phyloP scores from a whole-genome alignment of 1,140 invertebrate genomes.

The Leptinotarsa texana region DNA sequence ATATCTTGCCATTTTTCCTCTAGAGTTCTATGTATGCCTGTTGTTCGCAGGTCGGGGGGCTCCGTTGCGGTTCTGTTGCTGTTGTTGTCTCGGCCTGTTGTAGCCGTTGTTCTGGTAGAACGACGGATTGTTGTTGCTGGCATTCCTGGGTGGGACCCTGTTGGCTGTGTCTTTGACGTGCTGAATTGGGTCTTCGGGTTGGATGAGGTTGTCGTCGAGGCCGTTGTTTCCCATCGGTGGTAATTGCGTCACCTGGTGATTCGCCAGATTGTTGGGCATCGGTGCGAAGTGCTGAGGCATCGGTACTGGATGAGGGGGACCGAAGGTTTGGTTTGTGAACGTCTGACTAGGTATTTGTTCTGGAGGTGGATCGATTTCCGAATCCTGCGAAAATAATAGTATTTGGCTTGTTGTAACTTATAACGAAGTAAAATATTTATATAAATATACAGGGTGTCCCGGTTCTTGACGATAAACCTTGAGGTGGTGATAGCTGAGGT shows the following conservation, averaged over 20 bases:
- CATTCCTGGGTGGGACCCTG: slow-evolving; percentile 32
- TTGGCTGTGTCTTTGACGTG: slow-evolving; percentile 29
- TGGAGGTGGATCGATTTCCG: slow-evolving; percentile 68
- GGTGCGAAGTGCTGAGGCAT: slow-evolving; percentile 49
- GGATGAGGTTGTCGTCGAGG: slow-evolving; percentile 29
- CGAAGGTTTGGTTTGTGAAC: slow-evolving; percentile 77
- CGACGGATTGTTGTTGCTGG: slow-evolving; percentile 39
- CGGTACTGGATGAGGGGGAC: slow-evolving; percentile 47
- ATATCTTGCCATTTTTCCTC: background rate
- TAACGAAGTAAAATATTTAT: no score
- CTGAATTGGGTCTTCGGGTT: slow-evolving; percentile 13
- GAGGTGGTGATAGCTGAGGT: no score
- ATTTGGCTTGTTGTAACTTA: no score
- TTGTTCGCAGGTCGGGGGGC: slow-evolving; percentile 12
- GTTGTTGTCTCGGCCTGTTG: slow-evolving; percentile 41
- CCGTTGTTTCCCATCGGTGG: slow-evolving; percentile 28
- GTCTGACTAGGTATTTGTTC: slow-evolving; percentile 72
- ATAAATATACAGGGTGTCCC: no score
- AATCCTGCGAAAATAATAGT: slow-evolving; percentile 68
- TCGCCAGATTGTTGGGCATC: slow-evolving; percentile 32
- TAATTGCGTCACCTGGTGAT: slow-evolving; percentile 31
- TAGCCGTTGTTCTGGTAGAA: slow-evolving; percentile 51
- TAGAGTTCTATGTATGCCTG: slow-evolving; percentile 15
- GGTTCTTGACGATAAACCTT: no score
- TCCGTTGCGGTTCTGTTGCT: slow-evolving; percentile 11